Evolutionary conservation across 2,113 vertebrate species (phyloP).

Genomic region (Lucifuga dentata): DNA sequence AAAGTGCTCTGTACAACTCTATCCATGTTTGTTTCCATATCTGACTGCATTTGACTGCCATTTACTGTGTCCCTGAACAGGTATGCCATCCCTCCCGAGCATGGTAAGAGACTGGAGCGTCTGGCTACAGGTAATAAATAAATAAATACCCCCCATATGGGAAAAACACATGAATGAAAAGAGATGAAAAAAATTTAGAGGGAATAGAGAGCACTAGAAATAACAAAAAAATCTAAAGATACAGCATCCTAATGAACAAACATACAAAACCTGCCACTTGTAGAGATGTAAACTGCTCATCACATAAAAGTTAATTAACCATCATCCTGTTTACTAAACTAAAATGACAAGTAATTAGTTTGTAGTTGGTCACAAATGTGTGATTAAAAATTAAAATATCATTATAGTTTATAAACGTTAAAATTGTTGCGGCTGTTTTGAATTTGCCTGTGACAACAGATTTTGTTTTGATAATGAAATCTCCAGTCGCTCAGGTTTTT

Average conservation of each 20-base stretch:
- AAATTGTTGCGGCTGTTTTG: too few relatives aligned
- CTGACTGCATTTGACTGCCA: not conserved
- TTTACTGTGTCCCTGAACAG: slow-evolving; percentile 73
- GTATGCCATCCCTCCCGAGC: slow-evolving; percentile 96
- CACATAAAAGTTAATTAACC: too few relatives aligned
- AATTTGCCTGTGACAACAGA: too few relatives aligned
- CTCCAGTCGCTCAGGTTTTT: too few relatives aligned
- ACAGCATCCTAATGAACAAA: slow-evolving; percentile 45
- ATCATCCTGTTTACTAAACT: not conserved
- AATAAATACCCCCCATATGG: too few relatives aligned
- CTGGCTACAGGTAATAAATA: slow-evolving; percentile 91
- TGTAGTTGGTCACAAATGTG: too few relatives aligned
- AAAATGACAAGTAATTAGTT: not conserved
- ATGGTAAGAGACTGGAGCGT: slow-evolving; percentile 95
- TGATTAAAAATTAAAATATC: too few relatives aligned
- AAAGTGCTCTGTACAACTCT: slow-evolving; percentile 7
- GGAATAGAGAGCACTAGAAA: slow-evolving; percentile 9
- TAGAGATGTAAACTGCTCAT: slow-evolving; percentile 3
- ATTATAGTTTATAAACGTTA: too few relatives aligned
- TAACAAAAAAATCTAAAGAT: slow-evolving; percentile 12
- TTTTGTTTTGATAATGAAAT: too few relatives aligned
- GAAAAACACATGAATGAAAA: too few relatives aligned
- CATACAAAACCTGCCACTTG: not conserved
- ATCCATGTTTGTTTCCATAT: too few relatives aligned
- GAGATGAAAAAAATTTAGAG: too few relatives aligned